Percentiles rank a stretch among this genome's conserved stretches.
phyloP scores from a whole-genome alignment of 2,888 invertebrate genomes.

The Acleris laterana region DNA sequence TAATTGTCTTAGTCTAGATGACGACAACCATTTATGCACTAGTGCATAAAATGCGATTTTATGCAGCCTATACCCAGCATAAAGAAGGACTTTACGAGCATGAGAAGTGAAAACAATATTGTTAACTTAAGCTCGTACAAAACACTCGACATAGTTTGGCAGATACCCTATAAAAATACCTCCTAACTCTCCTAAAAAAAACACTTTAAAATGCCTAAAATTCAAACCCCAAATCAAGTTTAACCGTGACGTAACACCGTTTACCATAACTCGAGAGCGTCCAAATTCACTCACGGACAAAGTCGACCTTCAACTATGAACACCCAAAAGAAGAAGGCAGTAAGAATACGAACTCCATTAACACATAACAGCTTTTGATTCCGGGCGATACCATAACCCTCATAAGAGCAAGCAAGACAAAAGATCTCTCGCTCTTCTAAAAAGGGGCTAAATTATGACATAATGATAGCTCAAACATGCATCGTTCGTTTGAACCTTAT shows the following conservation, averaged over 20 bases:
- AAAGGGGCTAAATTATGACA: conserved; percentile 74
- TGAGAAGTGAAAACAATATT: no score
- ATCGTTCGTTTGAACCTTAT: conserved; percentile 12
- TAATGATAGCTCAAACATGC: conserved; percentile 57
- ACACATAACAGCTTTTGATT: no score
- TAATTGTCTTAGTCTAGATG: no score
- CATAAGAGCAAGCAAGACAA: conserved; percentile 50
- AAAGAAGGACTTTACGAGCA: no score
- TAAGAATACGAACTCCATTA: conserved; percentile 17
- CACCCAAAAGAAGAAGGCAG: no score
- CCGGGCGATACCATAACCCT: conserved; percentile 41
- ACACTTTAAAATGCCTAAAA: conserved; percentile 18
- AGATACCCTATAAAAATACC: conserved; percentile 4
- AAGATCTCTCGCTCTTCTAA: conserved; percentile 49
- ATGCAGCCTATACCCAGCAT: no score
- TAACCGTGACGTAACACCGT: conserved; percentile 26
- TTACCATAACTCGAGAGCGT: conserved; percentile 23
- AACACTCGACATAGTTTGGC: not conserved
- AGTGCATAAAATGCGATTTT: no score
- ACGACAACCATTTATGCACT: no score
- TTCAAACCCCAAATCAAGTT: conserved; percentile 3
- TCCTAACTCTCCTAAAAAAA: no score
- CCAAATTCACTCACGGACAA: conserved; percentile 56
- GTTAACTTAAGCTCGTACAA: no score
- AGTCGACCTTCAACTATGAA: conserved; percentile 48